phyloP scores from a whole-genome alignment of 2,797 vertebrate species.

The Jordanella pulchra region DNA sequence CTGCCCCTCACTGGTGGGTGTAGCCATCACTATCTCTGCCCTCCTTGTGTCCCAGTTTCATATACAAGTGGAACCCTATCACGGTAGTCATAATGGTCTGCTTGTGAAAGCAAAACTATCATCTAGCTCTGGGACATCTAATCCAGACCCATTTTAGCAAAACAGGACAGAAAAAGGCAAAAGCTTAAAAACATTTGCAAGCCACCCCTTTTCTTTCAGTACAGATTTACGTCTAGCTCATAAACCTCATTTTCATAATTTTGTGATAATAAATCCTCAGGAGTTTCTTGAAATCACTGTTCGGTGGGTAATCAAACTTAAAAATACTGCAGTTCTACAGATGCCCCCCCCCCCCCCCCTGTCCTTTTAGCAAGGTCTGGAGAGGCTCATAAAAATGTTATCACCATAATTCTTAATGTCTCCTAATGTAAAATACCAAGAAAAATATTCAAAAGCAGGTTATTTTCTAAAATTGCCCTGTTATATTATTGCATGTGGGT shows the following conservation, averaged over 20 bases:
- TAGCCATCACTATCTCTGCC: too few relatives aligned
- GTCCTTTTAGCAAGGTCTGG: neutral
- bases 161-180: too few relatives aligned
- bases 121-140: too few relatives aligned
- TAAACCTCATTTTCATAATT: slow-evolving; percentile 31
- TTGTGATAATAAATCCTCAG: slow-evolving; percentile 24
- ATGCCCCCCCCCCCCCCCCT: slow-evolving; percentile 7
- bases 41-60: too few relatives aligned
- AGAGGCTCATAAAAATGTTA: neutral
- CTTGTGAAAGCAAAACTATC: too few relatives aligned
- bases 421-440: neutral
- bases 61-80: too few relatives aligned
- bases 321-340: slow-evolving; percentile 7
- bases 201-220: slow-evolving; percentile 24
- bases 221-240: slow-evolving; percentile 23
- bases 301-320: slow-evolving; percentile 20
- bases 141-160: too few relatives aligned
- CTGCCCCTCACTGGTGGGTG: too few relatives aligned
- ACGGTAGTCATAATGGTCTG: too few relatives aligned
- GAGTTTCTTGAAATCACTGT: slow-evolving; percentile 14
- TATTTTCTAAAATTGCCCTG: neutral
- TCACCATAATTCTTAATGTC: neutral
- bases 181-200: slow-evolving; percentile 20
- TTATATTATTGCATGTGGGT: neutral
- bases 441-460: neutral